Percentiles rank a stretch among this genome's conserved stretches.
Conservation (phyloP, 2,113 vertebrate genomes). For the Loxodonta africana region DNA sequence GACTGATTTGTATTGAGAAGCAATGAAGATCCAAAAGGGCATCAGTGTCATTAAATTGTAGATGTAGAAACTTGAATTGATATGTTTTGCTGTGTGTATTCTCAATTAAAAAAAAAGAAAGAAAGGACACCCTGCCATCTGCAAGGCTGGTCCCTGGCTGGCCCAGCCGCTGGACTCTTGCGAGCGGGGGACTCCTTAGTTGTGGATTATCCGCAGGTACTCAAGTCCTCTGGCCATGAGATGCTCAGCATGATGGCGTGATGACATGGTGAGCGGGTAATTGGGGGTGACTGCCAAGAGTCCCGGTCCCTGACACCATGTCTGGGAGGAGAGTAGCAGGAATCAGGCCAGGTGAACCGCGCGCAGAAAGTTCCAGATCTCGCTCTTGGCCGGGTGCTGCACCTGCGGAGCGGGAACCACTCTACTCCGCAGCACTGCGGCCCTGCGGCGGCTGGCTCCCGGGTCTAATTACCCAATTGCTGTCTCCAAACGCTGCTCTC, state of each 20-base stretch:
- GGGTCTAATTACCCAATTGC: conserved; percentile 11
- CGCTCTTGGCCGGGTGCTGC: accelerated
- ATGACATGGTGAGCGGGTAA: not conserved
- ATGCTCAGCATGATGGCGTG: not conserved
- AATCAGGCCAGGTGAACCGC: not conserved
- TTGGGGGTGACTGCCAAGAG: not conserved
- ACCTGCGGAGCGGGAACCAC: not conserved
- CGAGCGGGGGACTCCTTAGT: no score
- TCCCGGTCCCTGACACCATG: no score
- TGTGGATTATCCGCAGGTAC: not conserved
- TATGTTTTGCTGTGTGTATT: not conserved
- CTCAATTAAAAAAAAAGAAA: not conserved
- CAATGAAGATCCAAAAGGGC: not conserved
- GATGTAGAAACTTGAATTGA: not conserved
- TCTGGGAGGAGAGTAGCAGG: not conserved
- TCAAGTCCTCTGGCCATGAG: not conserved
- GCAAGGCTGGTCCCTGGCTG: not conserved
- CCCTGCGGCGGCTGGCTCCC: not conserved
- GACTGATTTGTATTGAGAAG: not conserved
- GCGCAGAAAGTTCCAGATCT: not conserved
- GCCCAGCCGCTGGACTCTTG: not conserved
- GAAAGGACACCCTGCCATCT: no score
- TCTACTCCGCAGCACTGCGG: no score
- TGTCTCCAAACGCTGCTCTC: not conserved
- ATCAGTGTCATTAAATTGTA: not conserved